phyloP scores from a whole-genome alignment of 2,113 vertebrate species.

The Istiophorus platypterus region DNA sequence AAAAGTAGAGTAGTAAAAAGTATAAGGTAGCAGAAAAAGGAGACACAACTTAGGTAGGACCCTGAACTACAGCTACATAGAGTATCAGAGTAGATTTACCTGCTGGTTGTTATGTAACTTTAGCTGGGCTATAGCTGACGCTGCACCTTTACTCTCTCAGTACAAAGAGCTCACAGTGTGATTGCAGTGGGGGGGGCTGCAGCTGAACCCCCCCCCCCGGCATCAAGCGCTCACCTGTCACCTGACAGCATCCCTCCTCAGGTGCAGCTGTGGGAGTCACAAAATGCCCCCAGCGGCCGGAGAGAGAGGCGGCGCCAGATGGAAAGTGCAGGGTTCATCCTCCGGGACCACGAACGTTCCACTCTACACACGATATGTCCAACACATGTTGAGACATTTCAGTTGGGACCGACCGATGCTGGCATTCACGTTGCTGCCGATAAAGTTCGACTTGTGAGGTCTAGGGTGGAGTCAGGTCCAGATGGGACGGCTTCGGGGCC shows the following conservation, averaged over 20 bases:
- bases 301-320: not conserved
- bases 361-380: too few species aligned
- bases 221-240: slow-evolving; percentile 2
- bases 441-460: too few species aligned
- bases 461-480: too few species aligned
- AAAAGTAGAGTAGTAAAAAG: not conserved
- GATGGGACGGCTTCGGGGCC: too few species aligned
- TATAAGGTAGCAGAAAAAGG: not conserved
- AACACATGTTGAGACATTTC: too few species aligned
- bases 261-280: slow-evolving; percentile 45
- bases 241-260: not conserved
- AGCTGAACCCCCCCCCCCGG: slow-evolving; percentile 10
- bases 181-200: too few species aligned
- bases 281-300: slow-evolving; percentile 28
- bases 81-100: not conserved
- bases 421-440: too few species aligned
- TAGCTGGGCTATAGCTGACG: not conserved
- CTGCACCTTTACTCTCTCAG: not conserved
- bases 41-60: not conserved
- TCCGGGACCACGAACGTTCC: too few species aligned
- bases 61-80: not conserved
- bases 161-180: slow-evolving; percentile 4
- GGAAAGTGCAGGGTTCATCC: too few species aligned
- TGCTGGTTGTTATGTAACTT: not conserved
- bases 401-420: too few species aligned